These are phyloP conservation scores for Notolepis coatsorum DNA, from an alignment of 2,797 vertebrate genomes.

Conservation along the genomic window DNA sequence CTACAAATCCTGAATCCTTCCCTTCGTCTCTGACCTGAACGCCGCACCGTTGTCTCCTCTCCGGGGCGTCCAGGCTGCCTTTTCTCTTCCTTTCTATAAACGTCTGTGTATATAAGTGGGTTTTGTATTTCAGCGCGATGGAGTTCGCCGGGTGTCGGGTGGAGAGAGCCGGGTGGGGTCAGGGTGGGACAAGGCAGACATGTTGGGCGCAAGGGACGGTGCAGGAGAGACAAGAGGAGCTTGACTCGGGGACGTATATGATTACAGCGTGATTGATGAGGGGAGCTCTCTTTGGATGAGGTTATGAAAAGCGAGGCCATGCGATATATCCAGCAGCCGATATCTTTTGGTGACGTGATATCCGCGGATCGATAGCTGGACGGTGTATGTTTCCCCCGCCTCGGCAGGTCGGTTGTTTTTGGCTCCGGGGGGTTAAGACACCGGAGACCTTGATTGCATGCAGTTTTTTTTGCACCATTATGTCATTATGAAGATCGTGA, in stretches of 20 bases:
- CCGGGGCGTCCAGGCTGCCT: no score
- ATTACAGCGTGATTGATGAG: constrained; percentile 60
- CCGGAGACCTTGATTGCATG: constrained; percentile 40
- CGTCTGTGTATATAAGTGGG: constrained; percentile 47
- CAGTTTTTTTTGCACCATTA: constrained; percentile 37
- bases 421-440: constrained; percentile 45
- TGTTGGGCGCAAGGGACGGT: constrained; percentile 52
- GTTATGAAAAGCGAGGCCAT: constrained; percentile 52
- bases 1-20: neutral
- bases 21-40: constrained; percentile 19
- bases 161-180: constrained; percentile 40
- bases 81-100: constrained; percentile 18
- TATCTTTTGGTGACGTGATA: constrained; percentile 64
- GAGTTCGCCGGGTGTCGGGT: constrained; percentile 27
- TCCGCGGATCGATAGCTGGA: constrained; percentile 63
- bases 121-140: constrained; percentile 52
- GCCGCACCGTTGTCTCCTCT: neutral
- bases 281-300: constrained; percentile 40
- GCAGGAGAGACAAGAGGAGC: constrained; percentile 48
- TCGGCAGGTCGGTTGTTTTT: constrained; percentile 20
- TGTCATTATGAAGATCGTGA: constrained; percentile 35
- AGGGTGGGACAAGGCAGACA: constrained; percentile 45
- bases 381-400: constrained; percentile 42
- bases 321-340: constrained; percentile 61
- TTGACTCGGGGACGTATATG: constrained; percentile 35